Base-by-base conservation (phyloP, 2,888 invertebrate genomes). In the Perithous albicinctus region DNA sequence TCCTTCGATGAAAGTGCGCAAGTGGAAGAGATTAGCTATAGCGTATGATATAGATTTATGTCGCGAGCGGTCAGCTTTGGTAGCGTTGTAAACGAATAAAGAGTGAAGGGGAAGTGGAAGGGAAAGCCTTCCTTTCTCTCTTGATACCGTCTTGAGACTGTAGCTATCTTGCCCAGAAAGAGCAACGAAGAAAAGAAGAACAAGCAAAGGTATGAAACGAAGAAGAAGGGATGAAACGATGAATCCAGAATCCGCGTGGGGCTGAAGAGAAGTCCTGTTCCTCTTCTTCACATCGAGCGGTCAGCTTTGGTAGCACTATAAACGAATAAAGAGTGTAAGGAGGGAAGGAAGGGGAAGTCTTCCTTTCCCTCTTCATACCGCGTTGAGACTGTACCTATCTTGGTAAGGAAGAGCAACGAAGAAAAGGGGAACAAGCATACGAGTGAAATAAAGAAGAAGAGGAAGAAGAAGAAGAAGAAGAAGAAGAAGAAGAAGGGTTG, bases 21-120 rank as follows among this genome's bases (percentile, higher is more conserved):
- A 69, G 69, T 5, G 43, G 20, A 32, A 74, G 69, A 38, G 69
- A 38, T 51, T 73, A 51, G 80, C 66, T 66, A 75, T 84, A 80
- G 81, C 84, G 86, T 88, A 89, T 88, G 86, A 88, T 89, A 89
- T 88, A 89, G 89, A 90, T 90, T 89, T 88, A 90, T 88, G 87
- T 88, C 84, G 85, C 84, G 69, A 79, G 78, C 80, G 84, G 82
- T 51, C 82, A 83, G 84, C 82, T 76, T 78, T 80, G 70, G 67
- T 79, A 82, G 77, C 67, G 79, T 82, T 66, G 78, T 72, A 72
- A 78, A 72, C 64, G 78, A 72, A 78, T 72, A 72, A 72, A 78
- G 72, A 72, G 78, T 72, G 78, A 77, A 83, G 66, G 70, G 76
- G 81, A 48, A 12, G 35, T n/a, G 29, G 15, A 26, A 59, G 18